Evolutionary conservation across 2,113 vertebrate genomes (phyloP), one percentile per base, ranked within the genome.

Genomic region (Cyrtonyx montezumae): DNA sequence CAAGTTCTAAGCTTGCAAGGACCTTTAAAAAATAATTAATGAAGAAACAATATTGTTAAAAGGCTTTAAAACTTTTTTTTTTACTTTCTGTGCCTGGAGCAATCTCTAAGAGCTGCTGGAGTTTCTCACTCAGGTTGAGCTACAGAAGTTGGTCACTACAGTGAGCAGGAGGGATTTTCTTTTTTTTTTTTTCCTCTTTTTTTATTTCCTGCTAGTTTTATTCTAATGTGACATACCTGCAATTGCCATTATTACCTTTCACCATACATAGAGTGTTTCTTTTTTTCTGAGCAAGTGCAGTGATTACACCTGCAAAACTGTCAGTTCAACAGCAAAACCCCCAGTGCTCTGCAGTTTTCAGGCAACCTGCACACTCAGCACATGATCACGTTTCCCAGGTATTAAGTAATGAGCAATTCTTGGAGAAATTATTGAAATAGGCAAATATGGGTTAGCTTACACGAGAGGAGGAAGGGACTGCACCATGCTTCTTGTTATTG

Each of bases 401-500:
- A 75, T 56, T 61, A 80, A 93, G 61, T 11, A 83, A 61, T 0
- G 1, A 77, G 37, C 1, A 2, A 3, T 62, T 75, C 37, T 73
- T 75, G 30, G 32, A 58, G 55, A n/a, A 32, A 5, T 74, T 59
- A 74, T 22, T 87, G 42, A 46, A 88, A 55, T 21, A 73, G 63
- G 22, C 32, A 77, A 77, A 92, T 91, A 58, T 87, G 87, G 49
- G 91, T 85, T 89, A 92, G 67, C 19, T 53, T 80, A 45, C 37
- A 40, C 71, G 40, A 77, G 36, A 79, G 79, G 82, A 42, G 8
- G 15, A 42, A 19, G 55, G 21, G 16, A 34, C 1, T 37, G 23
- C 46, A 49, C 9, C 5, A 9, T 30, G 18, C 25, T 53, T 18
- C 49, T 49, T 36, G 43, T 34, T 84, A n/a, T 26, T 71, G 5